Conservation (phyloP, 2,797 vertebrate genomes). For the Sardinella longiceps region DNA sequence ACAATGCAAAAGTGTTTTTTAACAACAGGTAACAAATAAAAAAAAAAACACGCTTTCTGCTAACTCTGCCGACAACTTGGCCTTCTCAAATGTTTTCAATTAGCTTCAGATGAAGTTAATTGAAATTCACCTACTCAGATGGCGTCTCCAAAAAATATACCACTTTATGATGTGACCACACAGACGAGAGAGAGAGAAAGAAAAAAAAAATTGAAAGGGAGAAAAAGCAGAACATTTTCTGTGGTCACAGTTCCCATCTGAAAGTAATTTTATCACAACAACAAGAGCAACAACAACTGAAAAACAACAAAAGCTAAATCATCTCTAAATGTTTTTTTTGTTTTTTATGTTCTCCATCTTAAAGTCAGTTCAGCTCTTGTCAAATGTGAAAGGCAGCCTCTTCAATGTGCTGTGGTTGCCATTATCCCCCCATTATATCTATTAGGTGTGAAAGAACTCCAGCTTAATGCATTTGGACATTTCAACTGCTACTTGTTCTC, state of each 20-base stretch:
- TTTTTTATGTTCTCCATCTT: neutral
- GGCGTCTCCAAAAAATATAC: neutral
- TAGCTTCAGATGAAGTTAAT: neutral
- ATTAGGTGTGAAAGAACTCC: neutral
- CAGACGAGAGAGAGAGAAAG: neutral
- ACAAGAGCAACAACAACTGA: neutral
- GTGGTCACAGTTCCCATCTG: neutral
- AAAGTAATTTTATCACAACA: neutral
- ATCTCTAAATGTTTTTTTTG: neutral
- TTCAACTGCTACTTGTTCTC: neutral
- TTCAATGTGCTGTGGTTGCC: neutral
- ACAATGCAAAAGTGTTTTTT: neutral
- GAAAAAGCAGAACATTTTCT: neutral
- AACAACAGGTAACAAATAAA: neutral
- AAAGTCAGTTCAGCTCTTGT: neutral
- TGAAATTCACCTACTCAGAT: neutral
- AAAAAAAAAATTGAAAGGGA: neutral
- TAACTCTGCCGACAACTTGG: neutral
- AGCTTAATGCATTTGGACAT: neutral
- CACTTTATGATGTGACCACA: neutral
- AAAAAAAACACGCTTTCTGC: neutral
- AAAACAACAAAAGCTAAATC: neutral
- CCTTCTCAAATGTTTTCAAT: constrained; percentile 3
- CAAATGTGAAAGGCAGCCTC: neutral
- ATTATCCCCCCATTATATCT: neutral